These are phyloP conservation scores for Acrossocheilus fasciatus DNA, from an alignment of 2,797 vertebrate genomes.

Conservation along the genomic window DNA sequence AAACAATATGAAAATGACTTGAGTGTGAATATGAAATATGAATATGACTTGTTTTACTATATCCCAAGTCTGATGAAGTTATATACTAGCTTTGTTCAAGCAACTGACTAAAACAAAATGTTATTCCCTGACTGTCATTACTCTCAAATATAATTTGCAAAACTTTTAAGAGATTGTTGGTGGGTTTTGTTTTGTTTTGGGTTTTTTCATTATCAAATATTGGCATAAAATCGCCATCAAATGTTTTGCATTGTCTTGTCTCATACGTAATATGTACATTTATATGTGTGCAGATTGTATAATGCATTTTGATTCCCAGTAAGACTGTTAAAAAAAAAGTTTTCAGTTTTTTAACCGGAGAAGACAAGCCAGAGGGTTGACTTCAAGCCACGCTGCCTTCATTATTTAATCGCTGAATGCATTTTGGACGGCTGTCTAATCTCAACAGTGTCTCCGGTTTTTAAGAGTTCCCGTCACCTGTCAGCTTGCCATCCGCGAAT, in stretches of 20 bases:
- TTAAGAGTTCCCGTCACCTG: conserved; percentile 67
- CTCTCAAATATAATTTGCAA: background rate
- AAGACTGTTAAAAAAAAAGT: background rate
- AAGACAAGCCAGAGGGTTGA: background rate
- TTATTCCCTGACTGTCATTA: background rate
- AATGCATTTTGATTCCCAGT: background rate
- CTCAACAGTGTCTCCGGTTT: conserved; percentile 64
- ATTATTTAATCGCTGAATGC: conserved; percentile 63
- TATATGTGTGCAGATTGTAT: background rate
- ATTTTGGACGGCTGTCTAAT: conserved; percentile 65
- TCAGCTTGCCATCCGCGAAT: conserved; percentile 41
- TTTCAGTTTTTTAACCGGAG: background rate
- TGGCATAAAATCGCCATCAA: background rate
- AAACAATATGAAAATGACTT: background rate
- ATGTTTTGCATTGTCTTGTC: no score
- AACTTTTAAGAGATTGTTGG: background rate
- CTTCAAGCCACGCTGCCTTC: conserved; percentile 53
- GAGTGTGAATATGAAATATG: no score
- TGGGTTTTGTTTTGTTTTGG: background rate
- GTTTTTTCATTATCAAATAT: no score
- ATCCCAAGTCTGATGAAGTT: background rate
- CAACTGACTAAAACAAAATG: background rate
- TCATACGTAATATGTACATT: background rate
- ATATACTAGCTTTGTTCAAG: background rate
- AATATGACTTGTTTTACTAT: background rate